These are phyloP conservation scores for Xanthia icteritia DNA, from an alignment of 2,888 invertebrate species.

Conservation along the genomic window DNA sequence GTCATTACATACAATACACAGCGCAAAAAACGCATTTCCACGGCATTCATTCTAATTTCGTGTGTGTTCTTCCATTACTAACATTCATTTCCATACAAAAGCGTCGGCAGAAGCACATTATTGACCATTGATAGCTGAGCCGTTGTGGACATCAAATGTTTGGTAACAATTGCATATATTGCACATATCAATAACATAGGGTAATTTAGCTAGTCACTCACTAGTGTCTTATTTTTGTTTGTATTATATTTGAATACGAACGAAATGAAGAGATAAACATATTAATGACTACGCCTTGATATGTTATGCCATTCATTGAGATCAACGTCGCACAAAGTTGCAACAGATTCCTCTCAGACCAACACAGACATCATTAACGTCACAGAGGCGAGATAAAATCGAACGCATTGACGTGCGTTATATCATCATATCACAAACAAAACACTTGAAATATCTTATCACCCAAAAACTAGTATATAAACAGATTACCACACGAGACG, in stretches of 20 bases:
- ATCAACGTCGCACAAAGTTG: slow-evolving; percentile 8
- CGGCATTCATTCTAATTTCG: not conserved
- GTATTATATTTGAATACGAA: not conserved
- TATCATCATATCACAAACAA: slow-evolving; percentile 48
- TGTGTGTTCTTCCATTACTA: not conserved
- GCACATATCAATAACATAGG: not conserved
- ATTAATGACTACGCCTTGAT: not conserved
- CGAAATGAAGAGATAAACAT: not conserved
- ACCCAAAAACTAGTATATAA: slow-evolving; percentile 52
- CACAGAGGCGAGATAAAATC: slow-evolving; percentile 6
- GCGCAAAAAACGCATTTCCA: not conserved
- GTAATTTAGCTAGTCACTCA: not conserved
- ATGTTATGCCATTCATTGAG: not conserved
- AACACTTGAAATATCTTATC: slow-evolving; percentile 63
- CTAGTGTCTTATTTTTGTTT: not conserved
- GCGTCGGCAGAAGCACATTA: not conserved
- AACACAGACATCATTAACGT: not conserved
- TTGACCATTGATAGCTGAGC: not conserved
- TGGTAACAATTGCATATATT: not conserved
- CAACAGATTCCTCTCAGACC: slow-evolving; percentile 26
- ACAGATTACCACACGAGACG: slow-evolving; percentile 26
- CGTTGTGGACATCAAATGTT: not conserved
- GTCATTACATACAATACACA: not conserved
- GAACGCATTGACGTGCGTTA: slow-evolving; percentile 10
- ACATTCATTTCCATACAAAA: not conserved